Evolutionary conservation across 2,888 invertebrate genomes (phyloP), one percentile per base, ranked within the genome.

Genomic region (Hedychridium roseum): DNA sequence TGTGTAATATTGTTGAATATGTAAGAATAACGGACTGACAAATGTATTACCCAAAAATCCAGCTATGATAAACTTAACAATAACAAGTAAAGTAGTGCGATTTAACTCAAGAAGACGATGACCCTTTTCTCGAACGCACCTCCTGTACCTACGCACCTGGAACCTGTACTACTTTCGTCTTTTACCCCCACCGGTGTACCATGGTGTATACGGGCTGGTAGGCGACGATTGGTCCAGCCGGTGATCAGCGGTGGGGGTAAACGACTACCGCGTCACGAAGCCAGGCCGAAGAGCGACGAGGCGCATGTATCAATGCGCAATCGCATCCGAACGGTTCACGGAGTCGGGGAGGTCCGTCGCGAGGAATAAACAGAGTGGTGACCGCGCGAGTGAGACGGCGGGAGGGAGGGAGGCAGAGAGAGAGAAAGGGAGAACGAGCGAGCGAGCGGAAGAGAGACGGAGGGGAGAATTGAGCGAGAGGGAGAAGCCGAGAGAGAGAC

Each of bases 281-380:
- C 60, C 63, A 65, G 64, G 59, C 62, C 62, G 62, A 61, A 61
- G 57, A 64, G 56, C 63, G 62, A 62, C 60, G 60, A 59, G 54
- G 64, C 57, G 66, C 64, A 57, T 70, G 71, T 73, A 70, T 70
- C 65, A 73, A 69, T 73, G 75, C 75, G 75, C 75, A 75, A 75
- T 75, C 75, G 75, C 75, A 75, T 69, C 71, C 66, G 69, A 67
- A 70, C 73, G 64, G 65, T 71, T 66, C 67, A 59, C 62, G 66
- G 48, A 65, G 65, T 61, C 62, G 55, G 63, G 67, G 70, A 72
- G 70, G 66, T 68, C 66, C 59, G 64, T 59, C 66, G 70, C 52
- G 60, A 67, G 74, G 69, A 70, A 69, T 72, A 71, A 72, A 74
- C 71, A 74, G 70, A 66, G 73, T 63, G 63, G 67, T 63, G 66